phyloP scores from a whole-genome alignment of 1,140 invertebrate genomes.

The Teleopsis dalmanni region DNA sequence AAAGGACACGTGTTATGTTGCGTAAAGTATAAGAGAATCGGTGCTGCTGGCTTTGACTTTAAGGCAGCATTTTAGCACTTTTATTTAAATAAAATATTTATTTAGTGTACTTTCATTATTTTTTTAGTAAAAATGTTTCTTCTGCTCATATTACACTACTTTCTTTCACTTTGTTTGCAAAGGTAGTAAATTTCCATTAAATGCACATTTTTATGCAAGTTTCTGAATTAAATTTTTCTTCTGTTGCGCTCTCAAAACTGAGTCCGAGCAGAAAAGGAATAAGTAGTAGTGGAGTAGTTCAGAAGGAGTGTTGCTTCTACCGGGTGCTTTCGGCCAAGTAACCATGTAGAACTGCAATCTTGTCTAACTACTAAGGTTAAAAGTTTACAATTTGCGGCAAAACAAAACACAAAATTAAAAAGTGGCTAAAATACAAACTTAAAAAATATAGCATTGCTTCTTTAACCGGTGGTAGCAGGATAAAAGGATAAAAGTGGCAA shows the following conservation, averaged over 20 bases:
- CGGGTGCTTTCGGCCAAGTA: constrained; percentile 6
- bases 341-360: constrained; percentile 32
- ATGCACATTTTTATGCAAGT: constrained; percentile 44
- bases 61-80: too few relatives aligned
- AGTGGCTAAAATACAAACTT: too few relatives aligned
- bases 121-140: too few relatives aligned
- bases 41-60: too few relatives aligned
- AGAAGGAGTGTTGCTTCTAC: background rate
- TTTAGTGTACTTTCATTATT: too few relatives aligned
- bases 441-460: background rate
- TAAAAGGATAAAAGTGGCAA: background rate
- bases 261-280: background rate
- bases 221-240: constrained; percentile 44
- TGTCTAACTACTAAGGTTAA: constrained; percentile 27
- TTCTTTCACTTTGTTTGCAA: too few relatives aligned
- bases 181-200: constrained; percentile 45
- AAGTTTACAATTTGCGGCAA: constrained; percentile 23
- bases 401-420: too few relatives aligned
- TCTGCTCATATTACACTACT: too few relatives aligned
- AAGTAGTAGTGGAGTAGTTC: background rate
- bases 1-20: too few relatives aligned
- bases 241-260: constrained; percentile 8
- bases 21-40: too few relatives aligned
- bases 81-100: too few relatives aligned
- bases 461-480: background rate